Conservation (phyloP, 2,797 vertebrate genomes). For the Pseudochirops corinnae region DNA sequence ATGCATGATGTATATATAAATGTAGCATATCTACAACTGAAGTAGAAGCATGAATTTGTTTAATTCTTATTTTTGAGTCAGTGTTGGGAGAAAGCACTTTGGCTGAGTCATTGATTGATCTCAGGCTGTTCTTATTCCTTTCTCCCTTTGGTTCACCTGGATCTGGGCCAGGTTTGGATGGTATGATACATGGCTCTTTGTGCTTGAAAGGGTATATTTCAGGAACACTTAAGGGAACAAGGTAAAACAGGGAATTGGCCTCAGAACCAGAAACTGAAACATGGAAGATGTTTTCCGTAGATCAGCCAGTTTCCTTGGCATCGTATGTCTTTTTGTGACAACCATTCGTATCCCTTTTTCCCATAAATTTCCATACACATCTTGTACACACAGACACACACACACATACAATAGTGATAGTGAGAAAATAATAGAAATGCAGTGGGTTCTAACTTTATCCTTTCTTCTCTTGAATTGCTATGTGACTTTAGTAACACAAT, state of each 20-base stretch:
- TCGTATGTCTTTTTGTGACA: background rate
- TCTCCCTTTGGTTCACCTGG: background rate
- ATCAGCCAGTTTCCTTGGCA: background rate
- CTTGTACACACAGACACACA: too few relatives aligned
- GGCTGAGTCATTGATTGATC: background rate
- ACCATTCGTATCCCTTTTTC: background rate
- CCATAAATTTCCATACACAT: background rate
- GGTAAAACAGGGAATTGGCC: background rate
- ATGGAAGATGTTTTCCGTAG: background rate
- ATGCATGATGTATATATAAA: background rate
- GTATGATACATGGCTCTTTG: background rate
- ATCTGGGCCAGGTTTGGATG: background rate
- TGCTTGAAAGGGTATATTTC: background rate
- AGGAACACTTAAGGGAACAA: background rate
- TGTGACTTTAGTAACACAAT: background rate
- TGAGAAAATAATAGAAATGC: background rate
- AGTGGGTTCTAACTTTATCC: background rate
- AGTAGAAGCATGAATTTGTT: background rate
- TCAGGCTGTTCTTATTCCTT: background rate
- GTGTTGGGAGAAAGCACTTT: constrained; percentile 6
- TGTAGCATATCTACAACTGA: background rate
- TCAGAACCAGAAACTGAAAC: background rate
- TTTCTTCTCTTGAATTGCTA: background rate
- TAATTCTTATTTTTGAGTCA: background rate
- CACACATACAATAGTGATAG: background rate